phyloP scores from a whole-genome alignment of 2,888 invertebrate genomes.

The Amaurobius ferox region DNA sequence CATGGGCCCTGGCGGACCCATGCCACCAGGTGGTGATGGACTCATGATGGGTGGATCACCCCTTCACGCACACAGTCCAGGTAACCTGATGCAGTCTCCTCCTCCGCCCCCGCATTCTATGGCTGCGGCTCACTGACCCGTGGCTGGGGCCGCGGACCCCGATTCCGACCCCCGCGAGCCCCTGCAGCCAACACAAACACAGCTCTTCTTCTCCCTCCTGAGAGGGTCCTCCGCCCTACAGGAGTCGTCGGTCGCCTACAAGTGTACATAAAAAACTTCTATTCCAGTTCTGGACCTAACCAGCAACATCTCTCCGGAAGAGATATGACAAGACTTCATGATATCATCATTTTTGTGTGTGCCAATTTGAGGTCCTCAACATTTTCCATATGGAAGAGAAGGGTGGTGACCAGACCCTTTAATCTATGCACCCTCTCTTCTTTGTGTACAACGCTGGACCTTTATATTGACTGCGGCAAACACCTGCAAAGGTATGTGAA shows the following conservation, averaged over 20 bases:
- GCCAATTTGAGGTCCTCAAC: slow-evolving; percentile 51
- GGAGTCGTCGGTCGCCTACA: slow-evolving; percentile 35
- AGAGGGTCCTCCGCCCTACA: slow-evolving; percentile 31
- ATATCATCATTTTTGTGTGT: slow-evolving; percentile 24
- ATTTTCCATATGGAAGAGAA: not conserved
- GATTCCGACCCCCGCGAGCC: slow-evolving; percentile 53
- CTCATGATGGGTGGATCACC: slow-evolving; percentile 48
- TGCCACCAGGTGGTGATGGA: not conserved
- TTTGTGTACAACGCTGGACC: slow-evolving; percentile 31
- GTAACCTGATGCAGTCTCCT: slow-evolving; percentile 54
- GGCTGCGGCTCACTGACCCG: slow-evolving; percentile 67
- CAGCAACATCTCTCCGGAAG: slow-evolving; percentile 13
- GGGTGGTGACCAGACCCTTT: slow-evolving; percentile 33
- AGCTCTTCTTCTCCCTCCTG: slow-evolving; percentile 57
- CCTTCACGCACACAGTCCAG: slow-evolving; percentile 68
- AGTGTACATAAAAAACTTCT: slow-evolving; percentile 35
- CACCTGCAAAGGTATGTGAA: slow-evolving; percentile 56
- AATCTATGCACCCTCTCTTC: slow-evolving; percentile 13
- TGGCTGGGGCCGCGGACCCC: slow-evolving; percentile 57
- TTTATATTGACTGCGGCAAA: slow-evolving; percentile 8
- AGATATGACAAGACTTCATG: not conserved
- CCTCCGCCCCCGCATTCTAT: slow-evolving; percentile 67
- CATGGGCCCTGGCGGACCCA: not conserved
- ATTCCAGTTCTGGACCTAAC: not conserved
- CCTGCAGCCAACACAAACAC: slow-evolving; percentile 27